Base-by-base conservation (phyloP, 2,888 invertebrate genomes). In the Polymixis flavicincta region DNA sequence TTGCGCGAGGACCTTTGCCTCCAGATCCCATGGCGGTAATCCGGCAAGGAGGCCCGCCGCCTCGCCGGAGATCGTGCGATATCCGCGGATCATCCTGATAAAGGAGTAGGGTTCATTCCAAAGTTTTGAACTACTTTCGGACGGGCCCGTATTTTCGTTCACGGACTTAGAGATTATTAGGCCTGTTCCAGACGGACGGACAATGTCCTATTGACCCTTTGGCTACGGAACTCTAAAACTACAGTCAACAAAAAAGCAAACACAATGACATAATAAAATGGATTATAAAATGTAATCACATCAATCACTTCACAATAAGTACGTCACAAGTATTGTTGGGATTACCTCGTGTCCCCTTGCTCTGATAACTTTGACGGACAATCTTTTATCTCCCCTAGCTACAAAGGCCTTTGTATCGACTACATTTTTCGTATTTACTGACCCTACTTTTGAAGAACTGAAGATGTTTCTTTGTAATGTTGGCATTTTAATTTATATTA, bases 361-460 rank as follows among this genome's bases (percentile, higher is more conserved):
- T 28, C 60, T 80, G 89, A 87, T 88, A 88, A 83, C 84, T 84
- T 85, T 85, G 85, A 88, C 76, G 81, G 78, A 85, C 84, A 82
- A 89, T 89, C 88, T 89, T 82, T 87, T 87, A 88, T 89, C 89
- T 88, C 78, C 85, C 84, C 83, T 82, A 73, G 71, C 75, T 76
- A 77, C 80, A 85, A 82, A 80, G 73, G 65, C 69, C 82, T 85
- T 86, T 87, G 86, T 87, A 74, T 74, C 61, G 80, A 79, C 78
- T 75, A 86, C 76, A 82, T 86, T 87, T 86, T 80, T 87, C 75
- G 82, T 87, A 88, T 85, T 83, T 76, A 71, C 85, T 71, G 87
- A 84, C 86, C 87, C 87, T 77, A 74, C 76, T 80, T 78, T 80
- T 72, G 59, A 74, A 80, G 85, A 78, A 19, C 57, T 69, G 11